These are phyloP conservation scores for Accipiter virgatus DNA, from an alignment of 2,113 vertebrate species.

Conservation along the genomic window DNA sequence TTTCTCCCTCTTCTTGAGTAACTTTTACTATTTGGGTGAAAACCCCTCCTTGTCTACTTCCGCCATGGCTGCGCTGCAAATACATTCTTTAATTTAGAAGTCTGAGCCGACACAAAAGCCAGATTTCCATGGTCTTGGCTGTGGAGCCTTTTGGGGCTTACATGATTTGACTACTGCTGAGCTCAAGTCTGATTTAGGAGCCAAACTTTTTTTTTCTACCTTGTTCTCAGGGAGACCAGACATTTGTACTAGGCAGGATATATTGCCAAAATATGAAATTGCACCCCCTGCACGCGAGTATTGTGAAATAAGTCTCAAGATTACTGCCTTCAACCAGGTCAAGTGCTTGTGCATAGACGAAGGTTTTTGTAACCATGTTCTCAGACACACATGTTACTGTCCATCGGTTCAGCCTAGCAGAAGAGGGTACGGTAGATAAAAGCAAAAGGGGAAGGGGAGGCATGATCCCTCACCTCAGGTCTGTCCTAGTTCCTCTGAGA, in stretches of 20 bases:
- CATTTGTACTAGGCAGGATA: neutral
- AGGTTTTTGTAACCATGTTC: neutral
- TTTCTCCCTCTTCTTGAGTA: neutral
- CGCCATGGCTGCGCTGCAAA: neutral
- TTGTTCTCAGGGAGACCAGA: slow-evolving; percentile 34
- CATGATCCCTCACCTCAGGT: neutral
- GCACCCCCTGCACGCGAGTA: neutral
- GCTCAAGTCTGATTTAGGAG: slow-evolving; percentile 41
- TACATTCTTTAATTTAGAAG: neutral
- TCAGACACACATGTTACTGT: neutral
- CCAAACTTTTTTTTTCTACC: neutral
- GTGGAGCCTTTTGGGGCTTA: slow-evolving; percentile 13
- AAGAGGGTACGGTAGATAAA: neutral
- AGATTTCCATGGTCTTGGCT: slow-evolving; percentile 33
- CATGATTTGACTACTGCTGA: slow-evolving; percentile 40
- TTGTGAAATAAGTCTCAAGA: neutral
- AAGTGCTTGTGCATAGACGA: neutral
- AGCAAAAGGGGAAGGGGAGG: neutral
- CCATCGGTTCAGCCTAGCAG: neutral
- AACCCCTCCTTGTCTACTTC: neutral
- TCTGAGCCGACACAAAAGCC: neutral
- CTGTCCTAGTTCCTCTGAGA: neutral
- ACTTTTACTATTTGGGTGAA: neutral
- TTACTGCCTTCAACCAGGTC: neutral
- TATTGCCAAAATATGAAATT: neutral